Conservation (phyloP, 2,797 vertebrate genomes). For the Basileuterus tristriatus region DNA sequence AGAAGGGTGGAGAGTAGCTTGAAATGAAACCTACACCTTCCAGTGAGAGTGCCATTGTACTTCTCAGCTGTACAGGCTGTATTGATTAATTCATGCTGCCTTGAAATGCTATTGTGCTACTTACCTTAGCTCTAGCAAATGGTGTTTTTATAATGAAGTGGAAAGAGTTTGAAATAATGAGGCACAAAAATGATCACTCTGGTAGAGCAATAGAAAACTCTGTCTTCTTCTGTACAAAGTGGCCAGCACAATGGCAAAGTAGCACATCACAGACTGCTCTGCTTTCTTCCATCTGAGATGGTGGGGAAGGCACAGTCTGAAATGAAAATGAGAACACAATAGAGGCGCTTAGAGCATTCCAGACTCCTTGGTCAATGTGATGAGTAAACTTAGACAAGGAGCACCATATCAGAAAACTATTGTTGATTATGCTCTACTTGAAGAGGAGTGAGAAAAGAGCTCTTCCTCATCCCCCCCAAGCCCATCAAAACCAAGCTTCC, state of each 20-base stretch:
- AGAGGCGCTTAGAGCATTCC: background rate
- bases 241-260: background rate
- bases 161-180: slow-evolving; percentile 23
- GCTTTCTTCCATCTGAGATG: background rate
- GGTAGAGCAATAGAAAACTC: slow-evolving; percentile 12
- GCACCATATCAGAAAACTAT: background rate
- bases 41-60: background rate
- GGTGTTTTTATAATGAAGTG: background rate
- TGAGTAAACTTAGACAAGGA: background rate
- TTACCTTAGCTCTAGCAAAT: slow-evolving; percentile 4
- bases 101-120: background rate
- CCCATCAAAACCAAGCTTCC: background rate
- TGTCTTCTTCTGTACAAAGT: background rate
- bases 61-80: background rate
- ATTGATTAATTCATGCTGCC: slow-evolving; percentile 33
- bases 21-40: background rate
- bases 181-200: slow-evolving; percentile 2
- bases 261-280: background rate
- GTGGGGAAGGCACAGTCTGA: background rate
- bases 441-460: background rate
- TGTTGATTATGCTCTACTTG: background rate
- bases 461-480: background rate
- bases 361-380: background rate
- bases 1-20: slow-evolving; percentile 11
- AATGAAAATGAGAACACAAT: background rate